phyloP scores from a whole-genome alignment of 2,797 vertebrate species.

The Trematomus bernacchii region DNA sequence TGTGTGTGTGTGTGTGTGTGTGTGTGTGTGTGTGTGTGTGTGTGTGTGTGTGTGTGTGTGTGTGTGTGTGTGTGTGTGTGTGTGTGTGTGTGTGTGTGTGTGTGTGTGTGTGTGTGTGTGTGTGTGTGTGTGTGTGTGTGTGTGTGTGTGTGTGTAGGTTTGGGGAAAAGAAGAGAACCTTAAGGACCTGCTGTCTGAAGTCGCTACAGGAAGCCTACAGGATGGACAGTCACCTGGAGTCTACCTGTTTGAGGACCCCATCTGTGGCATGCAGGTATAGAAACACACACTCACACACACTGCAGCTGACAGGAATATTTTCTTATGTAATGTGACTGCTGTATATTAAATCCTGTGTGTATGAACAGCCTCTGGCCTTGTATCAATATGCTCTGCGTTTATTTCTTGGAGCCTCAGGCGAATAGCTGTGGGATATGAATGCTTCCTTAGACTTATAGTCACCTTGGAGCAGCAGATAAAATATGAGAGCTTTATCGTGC shows the following conservation, averaged over 20 bases:
- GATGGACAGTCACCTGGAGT: constrained; percentile 98
- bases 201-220: constrained; percentile 96
- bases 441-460: not conserved
- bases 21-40: constrained; percentile 67
- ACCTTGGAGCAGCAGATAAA: constrained; percentile 8
- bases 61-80: constrained; percentile 83
- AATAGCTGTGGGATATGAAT: not conserved
- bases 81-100: not conserved
- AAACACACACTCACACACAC: constrained; percentile 1
- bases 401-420: constrained; percentile 30
- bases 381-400: constrained; percentile 38
- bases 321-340: constrained; percentile 11
- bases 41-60: constrained; percentile 23
- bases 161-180: constrained; percentile 99
- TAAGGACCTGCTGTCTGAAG: constrained; percentile 94
- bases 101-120: not conserved
- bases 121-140: constrained; percentile 19
- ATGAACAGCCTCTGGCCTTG: constrained; percentile 18
- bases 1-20: constrained; percentile 74
- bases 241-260: constrained; percentile 97
- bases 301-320: not conserved
- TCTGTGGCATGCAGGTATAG: constrained; percentile 97
- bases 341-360: constrained; percentile 7
- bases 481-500: not conserved
- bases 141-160: constrained; percentile 74